These are phyloP conservation scores for Dolichotis patagonum DNA, from an alignment of 2,113 vertebrate genomes.

Conservation along the genomic window DNA sequence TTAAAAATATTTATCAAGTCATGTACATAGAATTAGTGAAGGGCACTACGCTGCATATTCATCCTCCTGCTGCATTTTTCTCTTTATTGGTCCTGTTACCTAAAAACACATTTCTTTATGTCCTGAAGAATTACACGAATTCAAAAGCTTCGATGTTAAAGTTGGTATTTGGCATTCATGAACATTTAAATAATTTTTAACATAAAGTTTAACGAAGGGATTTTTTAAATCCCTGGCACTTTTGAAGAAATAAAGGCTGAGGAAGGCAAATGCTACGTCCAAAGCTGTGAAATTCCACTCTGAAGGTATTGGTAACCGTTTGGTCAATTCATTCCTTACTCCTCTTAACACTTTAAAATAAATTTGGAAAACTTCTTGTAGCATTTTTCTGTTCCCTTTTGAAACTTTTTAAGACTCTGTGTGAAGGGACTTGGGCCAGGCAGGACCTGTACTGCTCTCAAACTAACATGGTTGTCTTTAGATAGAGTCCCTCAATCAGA, in stretches of 20 bases:
- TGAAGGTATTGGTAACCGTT: not conserved
- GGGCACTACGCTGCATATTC: not conserved
- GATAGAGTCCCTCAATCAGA: not conserved
- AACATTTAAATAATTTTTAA: not conserved
- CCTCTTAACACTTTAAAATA: not conserved
- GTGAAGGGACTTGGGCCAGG: not conserved
- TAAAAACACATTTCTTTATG: not conserved
- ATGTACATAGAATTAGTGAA: not conserved
- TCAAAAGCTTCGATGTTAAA: slow-evolving; percentile 21
- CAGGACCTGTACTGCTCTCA: not conserved
- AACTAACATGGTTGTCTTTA: not conserved
- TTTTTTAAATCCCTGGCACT: slow-evolving; percentile 10
- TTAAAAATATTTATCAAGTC: slow-evolving; percentile 29
- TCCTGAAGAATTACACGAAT: not conserved
- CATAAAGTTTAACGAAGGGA: not conserved
- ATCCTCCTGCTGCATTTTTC: not conserved
- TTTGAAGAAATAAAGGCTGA: not conserved
- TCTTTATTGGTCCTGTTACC: not conserved
- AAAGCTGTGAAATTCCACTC: not conserved
- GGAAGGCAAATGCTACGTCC: not conserved
- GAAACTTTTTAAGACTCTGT: not conserved
- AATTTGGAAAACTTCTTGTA: not conserved
- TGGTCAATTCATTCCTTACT: not conserved
- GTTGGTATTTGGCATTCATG: not conserved
- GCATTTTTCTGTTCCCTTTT: not conserved